Base-by-base conservation (phyloP, 2,113 vertebrate species). In the Anseranas semipalmata region DNA sequence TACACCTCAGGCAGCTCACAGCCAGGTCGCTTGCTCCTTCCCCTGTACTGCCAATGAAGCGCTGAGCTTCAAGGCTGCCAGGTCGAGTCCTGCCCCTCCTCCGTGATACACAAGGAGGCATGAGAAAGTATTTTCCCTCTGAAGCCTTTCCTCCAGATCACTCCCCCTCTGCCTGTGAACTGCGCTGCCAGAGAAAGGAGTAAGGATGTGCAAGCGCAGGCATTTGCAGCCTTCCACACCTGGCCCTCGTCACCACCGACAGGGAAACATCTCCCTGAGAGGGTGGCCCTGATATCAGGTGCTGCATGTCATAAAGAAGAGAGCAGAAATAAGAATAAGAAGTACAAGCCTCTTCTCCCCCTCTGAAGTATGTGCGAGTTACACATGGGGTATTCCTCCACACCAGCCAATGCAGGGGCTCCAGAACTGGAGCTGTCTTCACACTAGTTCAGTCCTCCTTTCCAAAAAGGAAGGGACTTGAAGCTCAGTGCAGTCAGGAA, bases 171-270 rank as follows among this genome's bases (percentile, higher is more conserved):
- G 0, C 39, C 16, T 37, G 63, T 0, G 0, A 56, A 60, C 13
- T 1, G 0, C 0, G 0, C 59, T 63, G n/a, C 5, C 8, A n/a
- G n/a, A n/a, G n/a, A n/a, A n/a, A n/a, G 24, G 20, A 58, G 10
- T 19, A 19, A 41, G 67, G 37, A 19, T 6, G 19, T 15, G 9
- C 27, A 5, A 25, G 28, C 37, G 20, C 30, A 46, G 35, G 60
- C n/a, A 17, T 65, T 21, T 56, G 25, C 52, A 46, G 27, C 33
- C 27, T 53, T 33, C 43, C 67, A 37, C 0, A 0, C 50, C 41
- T 13, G 10, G 53, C 39, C 45, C 37, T 41, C 63, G 24, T 21
- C 39, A 19, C 9, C 12, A 46, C 8, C 0, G 0, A 17, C 2
- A 16, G 45, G 52, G 41, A 92, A 30, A 39, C 62, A 25, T 20